Evolutionary conservation across 2,113 vertebrate species (phyloP).

Genomic region (Chloroceryle aenea): DNA sequence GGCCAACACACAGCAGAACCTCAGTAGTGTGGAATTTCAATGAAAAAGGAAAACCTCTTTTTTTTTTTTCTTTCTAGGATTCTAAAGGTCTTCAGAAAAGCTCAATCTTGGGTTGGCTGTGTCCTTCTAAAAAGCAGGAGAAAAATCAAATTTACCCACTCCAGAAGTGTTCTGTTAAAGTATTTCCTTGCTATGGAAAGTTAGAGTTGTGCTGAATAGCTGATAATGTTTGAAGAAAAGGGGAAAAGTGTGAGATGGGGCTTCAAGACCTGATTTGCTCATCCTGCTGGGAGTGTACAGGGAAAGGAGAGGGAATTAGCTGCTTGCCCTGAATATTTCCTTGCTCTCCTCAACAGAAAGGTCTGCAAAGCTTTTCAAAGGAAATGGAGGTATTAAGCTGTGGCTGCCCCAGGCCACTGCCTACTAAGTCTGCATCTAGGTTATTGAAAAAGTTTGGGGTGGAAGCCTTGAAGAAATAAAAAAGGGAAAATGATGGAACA

Average conservation of each 20-base stretch:
- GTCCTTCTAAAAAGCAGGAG: not conserved
- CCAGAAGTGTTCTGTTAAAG: not conserved
- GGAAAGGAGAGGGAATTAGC: not conserved
- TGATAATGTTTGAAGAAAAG: not conserved
- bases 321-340: not conserved
- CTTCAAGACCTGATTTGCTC: not conserved
- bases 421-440: not conserved
- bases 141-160: not conserved
- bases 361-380: not conserved
- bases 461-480: not conserved
- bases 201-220: not conserved
- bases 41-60: accelerated
- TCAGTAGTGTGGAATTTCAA: not conserved
- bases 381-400: not conserved
- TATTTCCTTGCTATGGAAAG: not conserved
- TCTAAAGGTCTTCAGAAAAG: not conserved
- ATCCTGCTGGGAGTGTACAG: not conserved
- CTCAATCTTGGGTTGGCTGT: not conserved
- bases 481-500: not conserved
- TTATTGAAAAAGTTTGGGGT: not conserved
- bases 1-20: not conserved
- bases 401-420: not conserved
- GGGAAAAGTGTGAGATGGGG: not conserved
- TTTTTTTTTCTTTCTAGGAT: not conserved
- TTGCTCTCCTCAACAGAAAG: not conserved